These are phyloP conservation scores for Chelonus formosanus DNA, from an alignment of 2,888 invertebrate genomes.

Conservation along the genomic window DNA sequence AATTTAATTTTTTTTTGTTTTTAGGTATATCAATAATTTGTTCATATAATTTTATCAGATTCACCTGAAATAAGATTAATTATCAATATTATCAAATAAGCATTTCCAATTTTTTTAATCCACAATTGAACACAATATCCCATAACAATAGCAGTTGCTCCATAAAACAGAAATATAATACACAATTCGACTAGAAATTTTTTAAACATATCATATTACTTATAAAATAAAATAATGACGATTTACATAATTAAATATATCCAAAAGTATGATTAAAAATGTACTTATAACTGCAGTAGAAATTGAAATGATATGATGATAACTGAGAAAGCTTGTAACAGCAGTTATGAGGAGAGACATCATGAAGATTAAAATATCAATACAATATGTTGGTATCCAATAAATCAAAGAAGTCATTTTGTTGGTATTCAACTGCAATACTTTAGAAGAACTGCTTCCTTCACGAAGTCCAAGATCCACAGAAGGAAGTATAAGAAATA, in stretches of 20 bases:
- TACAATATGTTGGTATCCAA: constrained; percentile 42
- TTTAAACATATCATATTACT: not conserved
- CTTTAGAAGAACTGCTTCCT: constrained; percentile 36
- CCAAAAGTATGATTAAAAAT: not conserved
- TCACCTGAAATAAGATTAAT: constrained; percentile 37
- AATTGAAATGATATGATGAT: constrained; percentile 1
- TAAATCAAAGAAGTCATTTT: constrained; percentile 38
- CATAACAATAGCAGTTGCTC: constrained; percentile 39
- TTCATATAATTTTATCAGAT: too few species aligned
- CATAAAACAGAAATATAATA: constrained; percentile 38
- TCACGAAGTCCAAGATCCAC: constrained; percentile 40
- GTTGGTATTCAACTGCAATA: constrained; percentile 39
- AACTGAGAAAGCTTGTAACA: constrained; percentile 8
- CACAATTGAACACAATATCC: constrained; percentile 41
- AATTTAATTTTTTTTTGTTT: too few species aligned
- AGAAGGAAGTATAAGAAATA: constrained; percentile 41
- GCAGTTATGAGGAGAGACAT: constrained; percentile 29
- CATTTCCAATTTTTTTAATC: constrained; percentile 27
- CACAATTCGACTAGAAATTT: constrained; percentile 1
- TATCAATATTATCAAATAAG: constrained; percentile 34
- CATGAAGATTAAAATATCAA: constrained; percentile 41
- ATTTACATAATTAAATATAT: not conserved
- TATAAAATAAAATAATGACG: too few species aligned
- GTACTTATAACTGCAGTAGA: not conserved
- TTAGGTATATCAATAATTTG: too few species aligned